Conservation (phyloP, 2,797 vertebrate species). For the Cuniculus paca region DNA sequence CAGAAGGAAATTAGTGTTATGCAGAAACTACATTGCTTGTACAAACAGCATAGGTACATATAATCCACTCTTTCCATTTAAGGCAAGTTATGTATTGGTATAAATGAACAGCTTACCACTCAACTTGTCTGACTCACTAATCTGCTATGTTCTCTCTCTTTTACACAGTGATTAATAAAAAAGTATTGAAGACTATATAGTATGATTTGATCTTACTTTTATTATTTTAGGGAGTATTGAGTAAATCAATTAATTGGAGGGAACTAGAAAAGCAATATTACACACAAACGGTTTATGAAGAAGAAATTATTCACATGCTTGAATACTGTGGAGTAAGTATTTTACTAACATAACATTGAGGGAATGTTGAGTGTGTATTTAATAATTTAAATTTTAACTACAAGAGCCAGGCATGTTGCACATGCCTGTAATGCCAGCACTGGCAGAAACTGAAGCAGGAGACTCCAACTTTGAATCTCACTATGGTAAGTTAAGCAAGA, state of each 20-base stretch:
- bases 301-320: slow-evolving; percentile 96
- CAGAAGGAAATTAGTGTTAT: not conserved
- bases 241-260: slow-evolving; percentile 97
- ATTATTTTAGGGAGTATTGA: slow-evolving; percentile 94
- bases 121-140: not conserved
- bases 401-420: not conserved
- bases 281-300: slow-evolving; percentile 95
- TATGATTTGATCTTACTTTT: slow-evolving; percentile 51
- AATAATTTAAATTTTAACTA: slow-evolving; percentile 14
- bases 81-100: not conserved
- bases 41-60: not conserved
- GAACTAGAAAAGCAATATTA: slow-evolving; percentile 98
- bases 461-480: not conserved
- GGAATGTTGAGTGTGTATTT: slow-evolving; percentile 9
- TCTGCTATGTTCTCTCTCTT: slow-evolving; percentile 36
- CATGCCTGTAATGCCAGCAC: not conserved
- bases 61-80: not conserved
- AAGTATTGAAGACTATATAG: not conserved
- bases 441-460: not conserved
- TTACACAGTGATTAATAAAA: slow-evolving; percentile 1
- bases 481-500: not conserved
- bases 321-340: slow-evolving; percentile 97
- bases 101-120: slow-evolving; percentile 17
- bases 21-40: not conserved
- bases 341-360: slow-evolving; percentile 52